A percentile compares a stretch with the other conserved stretches of the same genome.
These are phyloP conservation scores for Galagoides demidoff DNA, from an alignment of 2,797 vertebrate genomes.

Conservation along the genomic window DNA sequence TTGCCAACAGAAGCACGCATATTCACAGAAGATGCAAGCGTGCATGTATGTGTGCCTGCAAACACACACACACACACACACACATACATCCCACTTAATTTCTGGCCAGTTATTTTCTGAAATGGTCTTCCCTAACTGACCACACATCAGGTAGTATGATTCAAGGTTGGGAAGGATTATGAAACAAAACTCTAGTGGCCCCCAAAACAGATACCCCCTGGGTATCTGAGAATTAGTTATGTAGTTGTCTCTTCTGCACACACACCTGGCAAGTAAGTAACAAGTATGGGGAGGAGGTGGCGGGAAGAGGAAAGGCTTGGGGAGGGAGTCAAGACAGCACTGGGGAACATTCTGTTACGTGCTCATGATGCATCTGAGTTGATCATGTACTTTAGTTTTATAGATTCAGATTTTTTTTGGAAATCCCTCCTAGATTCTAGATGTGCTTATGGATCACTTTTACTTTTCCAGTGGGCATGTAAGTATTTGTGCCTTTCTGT, in stretches of 20 bases:
- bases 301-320: background rate
- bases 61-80: background rate
- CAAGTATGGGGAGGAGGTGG: background rate
- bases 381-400: background rate
- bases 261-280: background rate
- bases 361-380: background rate
- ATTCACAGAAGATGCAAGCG: background rate
- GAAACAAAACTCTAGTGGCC: background rate
- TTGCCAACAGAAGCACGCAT: background rate
- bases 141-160: background rate
- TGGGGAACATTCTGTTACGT: background rate
- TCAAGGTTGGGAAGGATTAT: background rate
- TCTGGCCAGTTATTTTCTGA: background rate
- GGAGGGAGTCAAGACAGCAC: background rate
- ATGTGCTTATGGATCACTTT: background rate
- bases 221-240: background rate
- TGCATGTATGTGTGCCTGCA: too few species aligned
- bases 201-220: background rate
- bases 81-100: background rate
- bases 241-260: background rate
- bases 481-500: background rate
- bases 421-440: background rate
- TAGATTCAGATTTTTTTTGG: background rate
- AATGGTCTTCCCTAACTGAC: background rate
- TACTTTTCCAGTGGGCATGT: background rate